phyloP scores from a whole-genome alignment of 2,797 vertebrate genomes.

The Chelonia mydas region DNA sequence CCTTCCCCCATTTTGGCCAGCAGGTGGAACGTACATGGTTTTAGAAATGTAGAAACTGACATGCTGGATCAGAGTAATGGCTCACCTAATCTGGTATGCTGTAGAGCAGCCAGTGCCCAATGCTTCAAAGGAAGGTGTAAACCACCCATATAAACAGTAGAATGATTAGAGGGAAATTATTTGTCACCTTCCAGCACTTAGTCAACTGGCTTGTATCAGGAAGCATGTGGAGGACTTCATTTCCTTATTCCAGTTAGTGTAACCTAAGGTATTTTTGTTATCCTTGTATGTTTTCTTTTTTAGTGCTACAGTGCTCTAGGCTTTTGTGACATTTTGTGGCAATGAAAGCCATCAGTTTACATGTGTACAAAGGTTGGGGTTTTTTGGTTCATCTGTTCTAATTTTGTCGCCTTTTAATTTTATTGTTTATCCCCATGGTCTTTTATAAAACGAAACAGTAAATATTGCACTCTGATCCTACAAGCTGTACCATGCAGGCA shows the following conservation, averaged over 20 bases:
- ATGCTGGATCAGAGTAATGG: background rate
- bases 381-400: background rate
- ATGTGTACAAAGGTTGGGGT: fast-evolving
- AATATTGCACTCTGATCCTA: background rate
- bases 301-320: background rate
- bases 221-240: fast-evolving
- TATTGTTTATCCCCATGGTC: background rate
- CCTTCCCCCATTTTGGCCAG: background rate
- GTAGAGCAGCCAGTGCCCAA: background rate
- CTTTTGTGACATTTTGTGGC: background rate
- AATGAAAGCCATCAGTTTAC: background rate
- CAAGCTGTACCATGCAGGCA: background rate
- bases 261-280: background rate
- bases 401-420: fast-evolving
- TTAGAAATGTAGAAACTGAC: fast-evolving
- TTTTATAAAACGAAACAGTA: background rate
- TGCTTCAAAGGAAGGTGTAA: background rate
- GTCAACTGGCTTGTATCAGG: background rate
- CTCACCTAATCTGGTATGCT: background rate
- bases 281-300: fast-evolving
- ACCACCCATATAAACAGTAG: fast-evolving
- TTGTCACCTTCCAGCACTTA: background rate
- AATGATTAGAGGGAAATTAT: background rate
- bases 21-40: fast-evolving
- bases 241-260: background rate